A percentile compares a stretch with the other conserved stretches of the same genome.
Evolutionary conservation across 2,113 vertebrate genomes (phyloP).

Genomic region (Chloropsis hardwickii): DNA sequence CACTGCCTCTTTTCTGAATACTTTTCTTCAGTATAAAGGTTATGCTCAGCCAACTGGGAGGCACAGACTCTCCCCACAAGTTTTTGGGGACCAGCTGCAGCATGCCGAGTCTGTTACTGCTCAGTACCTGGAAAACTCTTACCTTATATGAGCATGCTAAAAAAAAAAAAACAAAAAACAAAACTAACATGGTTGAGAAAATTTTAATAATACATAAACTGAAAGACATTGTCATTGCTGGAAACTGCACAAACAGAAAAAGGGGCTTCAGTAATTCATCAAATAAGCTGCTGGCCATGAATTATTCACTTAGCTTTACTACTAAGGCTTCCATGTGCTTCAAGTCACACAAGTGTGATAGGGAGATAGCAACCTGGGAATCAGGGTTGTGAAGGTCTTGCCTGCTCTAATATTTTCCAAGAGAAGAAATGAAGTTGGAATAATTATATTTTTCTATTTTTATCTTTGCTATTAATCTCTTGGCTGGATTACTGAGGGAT

Average conservation of each 20-base stretch:
- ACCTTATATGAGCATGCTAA: not conserved
- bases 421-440: slow-evolving; percentile 41
- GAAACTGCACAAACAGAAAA: not conserved
- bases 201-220: not conserved
- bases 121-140: not conserved
- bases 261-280: slow-evolving; percentile 8
- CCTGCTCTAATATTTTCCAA: slow-evolving; percentile 7
- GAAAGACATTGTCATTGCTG: slow-evolving; percentile 22
- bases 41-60: not conserved
- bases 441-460: slow-evolving; percentile 59
- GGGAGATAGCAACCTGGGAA: slow-evolving; percentile 34
- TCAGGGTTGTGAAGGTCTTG: slow-evolving; percentile 23
- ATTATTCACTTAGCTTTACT: slow-evolving; percentile 58
- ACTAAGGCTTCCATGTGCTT: slow-evolving; percentile 15
- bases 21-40: not conserved
- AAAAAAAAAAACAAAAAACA: not conserved
- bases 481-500: slow-evolving; percentile 40
- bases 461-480: slow-evolving; percentile 52
- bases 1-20: not conserved
- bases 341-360: slow-evolving; percentile 15
- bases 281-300: slow-evolving; percentile 5
- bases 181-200: not conserved
- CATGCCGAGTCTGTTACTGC: not conserved
- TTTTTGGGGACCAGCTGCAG: not conserved
- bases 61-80: not conserved